These are phyloP conservation scores for Panzeria rudis DNA, from an alignment of 2,888 invertebrate species.

Conservation along the genomic window DNA sequence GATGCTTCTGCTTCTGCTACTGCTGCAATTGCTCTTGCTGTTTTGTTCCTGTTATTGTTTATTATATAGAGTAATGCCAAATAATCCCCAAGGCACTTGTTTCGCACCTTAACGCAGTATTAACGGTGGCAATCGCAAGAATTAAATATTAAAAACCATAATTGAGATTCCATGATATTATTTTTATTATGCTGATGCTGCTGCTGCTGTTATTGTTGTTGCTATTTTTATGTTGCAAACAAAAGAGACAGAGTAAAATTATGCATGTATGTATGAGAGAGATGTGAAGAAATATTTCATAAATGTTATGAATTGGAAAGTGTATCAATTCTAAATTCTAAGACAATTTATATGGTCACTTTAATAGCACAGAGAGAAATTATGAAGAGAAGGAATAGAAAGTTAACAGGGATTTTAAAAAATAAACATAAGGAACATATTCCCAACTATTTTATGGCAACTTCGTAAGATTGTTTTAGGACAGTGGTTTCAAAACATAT, in stretches of 20 bases:
- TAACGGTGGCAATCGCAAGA: constrained; percentile 74
- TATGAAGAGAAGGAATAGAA: neutral
- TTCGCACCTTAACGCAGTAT: constrained; percentile 78
- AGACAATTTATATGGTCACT: constrained; percentile 54
- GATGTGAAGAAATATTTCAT: constrained; percentile 31
- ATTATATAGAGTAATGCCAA: constrained; percentile 70
- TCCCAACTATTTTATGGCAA: too few species aligned
- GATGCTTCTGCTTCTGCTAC: neutral
- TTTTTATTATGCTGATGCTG: constrained; percentile 26
- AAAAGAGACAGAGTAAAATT: constrained; percentile 1
- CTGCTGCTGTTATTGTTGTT: constrained; percentile 27
- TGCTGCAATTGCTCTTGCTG: neutral
- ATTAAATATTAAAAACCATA: constrained; percentile 76
- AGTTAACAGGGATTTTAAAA: neutral
- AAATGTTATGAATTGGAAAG: constrained; percentile 57
- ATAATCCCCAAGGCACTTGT: constrained; percentile 77
- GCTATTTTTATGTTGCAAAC: neutral
- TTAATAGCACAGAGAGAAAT: constrained; percentile 48
- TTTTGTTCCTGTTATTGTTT: constrained; percentile 48
- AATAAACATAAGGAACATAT: too few species aligned
- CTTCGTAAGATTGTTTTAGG: too few species aligned
- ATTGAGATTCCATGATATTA: constrained; percentile 72
- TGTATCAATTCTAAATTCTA: constrained; percentile 53
- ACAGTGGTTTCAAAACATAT: too few species aligned
- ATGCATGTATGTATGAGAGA: neutral